Conservation (phyloP, 2,113 vertebrate genomes). For the Crypturellus undulatus region DNA sequence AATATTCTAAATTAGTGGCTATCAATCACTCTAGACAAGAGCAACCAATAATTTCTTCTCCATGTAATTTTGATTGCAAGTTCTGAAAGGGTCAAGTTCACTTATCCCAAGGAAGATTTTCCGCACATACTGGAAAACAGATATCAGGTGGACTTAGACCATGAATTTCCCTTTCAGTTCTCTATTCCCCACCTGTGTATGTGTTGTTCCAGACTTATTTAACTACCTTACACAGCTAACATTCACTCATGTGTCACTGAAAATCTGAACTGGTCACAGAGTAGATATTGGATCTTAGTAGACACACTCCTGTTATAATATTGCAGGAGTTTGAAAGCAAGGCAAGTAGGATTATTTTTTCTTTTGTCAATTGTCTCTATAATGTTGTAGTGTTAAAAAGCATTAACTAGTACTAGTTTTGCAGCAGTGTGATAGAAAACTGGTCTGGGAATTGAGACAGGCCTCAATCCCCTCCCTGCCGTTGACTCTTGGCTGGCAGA, state of each 20-base stretch:
- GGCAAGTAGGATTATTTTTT: neutral
- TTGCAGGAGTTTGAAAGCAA: neutral
- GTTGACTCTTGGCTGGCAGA: neutral
- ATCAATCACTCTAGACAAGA: neutral
- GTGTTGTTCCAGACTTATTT: neutral
- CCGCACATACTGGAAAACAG: neutral
- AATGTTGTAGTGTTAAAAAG: neutral
- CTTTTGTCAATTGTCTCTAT: neutral
- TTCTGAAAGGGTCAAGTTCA: neutral
- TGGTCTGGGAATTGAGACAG: neutral
- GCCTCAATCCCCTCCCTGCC: neutral
- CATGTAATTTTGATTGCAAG: neutral
- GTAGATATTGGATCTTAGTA: neutral
- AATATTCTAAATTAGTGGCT: neutral
- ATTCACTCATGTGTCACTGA: neutral
- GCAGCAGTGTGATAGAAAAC: neutral
- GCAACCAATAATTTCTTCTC: neutral
- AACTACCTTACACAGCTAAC: neutral
- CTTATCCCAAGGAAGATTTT: neutral
- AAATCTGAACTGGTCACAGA: neutral
- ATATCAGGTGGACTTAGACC: neutral
- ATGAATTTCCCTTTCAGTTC: neutral
- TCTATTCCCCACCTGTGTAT: neutral
- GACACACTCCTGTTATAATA: neutral
- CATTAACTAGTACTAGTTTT: neutral